Percentiles rank a stretch among this genome's conserved stretches.
These are phyloP conservation scores for Myotis findleyi DNA, from an alignment of 2,797 vertebrate species.

Conservation along the genomic window DNA sequence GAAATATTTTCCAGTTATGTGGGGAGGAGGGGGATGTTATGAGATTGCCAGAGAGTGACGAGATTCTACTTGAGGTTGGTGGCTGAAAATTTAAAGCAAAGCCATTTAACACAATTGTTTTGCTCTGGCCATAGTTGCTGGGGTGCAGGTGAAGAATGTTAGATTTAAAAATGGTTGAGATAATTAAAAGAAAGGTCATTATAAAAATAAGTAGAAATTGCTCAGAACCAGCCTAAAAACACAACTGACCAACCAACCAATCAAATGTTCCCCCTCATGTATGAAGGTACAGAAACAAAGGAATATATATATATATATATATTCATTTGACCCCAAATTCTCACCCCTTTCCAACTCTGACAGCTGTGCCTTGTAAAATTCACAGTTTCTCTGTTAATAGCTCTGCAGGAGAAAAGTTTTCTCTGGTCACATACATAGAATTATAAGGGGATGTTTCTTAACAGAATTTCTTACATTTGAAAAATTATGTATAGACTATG, in stretches of 20 bases:
- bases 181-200: neutral
- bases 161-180: neutral
- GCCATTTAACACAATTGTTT: neutral
- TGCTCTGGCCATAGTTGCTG: neutral
- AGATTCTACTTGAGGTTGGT: neutral
- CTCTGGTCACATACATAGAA: neutral
- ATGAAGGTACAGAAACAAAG: neutral
- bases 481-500: too few species aligned
- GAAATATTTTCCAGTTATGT: neutral
- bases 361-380: neutral
- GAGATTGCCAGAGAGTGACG: neutral
- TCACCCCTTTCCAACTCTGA: neutral
- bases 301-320: too few species aligned
- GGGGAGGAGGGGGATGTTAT: accelerated
- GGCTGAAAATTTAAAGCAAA: neutral
- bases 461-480: neutral
- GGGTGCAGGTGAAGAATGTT: neutral
- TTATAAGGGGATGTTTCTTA: neutral
- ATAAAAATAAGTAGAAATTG: neutral
- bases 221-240: neutral
- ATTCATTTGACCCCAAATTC: neutral
- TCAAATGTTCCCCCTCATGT: neutral
- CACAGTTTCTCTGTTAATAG: neutral
- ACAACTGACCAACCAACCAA: neutral
- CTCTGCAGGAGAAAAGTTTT: neutral